A percentile compares a stretch with the other conserved stretches of the same genome.
These are phyloP conservation scores for Cynopterus sphinx DNA, from an alignment of 2,797 vertebrate genomes.

Conservation along the genomic window DNA sequence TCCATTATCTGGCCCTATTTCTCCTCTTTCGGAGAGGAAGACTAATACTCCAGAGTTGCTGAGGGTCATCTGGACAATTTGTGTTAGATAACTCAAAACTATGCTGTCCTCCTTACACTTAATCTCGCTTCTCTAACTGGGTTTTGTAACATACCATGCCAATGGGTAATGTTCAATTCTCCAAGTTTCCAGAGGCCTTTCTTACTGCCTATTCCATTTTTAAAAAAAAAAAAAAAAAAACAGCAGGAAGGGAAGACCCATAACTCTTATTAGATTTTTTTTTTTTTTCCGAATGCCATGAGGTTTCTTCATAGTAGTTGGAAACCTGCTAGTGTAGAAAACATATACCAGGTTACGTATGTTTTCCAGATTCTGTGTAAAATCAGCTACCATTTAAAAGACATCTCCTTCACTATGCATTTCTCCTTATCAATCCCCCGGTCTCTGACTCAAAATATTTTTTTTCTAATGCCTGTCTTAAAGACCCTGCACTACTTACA, in stretches of 20 bases:
- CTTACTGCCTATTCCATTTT: not conserved
- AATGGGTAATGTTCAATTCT: not conserved
- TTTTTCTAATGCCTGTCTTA: not conserved
- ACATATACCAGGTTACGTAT: not conserved
- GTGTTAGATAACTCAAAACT: not conserved
- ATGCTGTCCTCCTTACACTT: not conserved
- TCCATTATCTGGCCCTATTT: not conserved
- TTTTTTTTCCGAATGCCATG: not conserved
- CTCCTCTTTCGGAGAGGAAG: not conserved
- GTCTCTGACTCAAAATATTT: not conserved
- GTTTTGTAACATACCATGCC: not conserved
- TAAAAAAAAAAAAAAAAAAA: too few relatives aligned
- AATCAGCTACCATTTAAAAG: conserved; percentile 39
- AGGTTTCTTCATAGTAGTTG: not conserved
- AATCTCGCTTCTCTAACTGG: not conserved
- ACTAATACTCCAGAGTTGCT: not conserved
- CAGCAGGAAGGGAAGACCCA: not conserved
- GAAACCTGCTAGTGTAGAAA: not conserved
- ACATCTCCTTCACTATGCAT: not conserved
- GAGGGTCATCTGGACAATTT: not conserved
- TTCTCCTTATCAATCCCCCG: not conserved
- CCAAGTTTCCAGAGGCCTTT: not conserved
- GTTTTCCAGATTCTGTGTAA: not conserved
- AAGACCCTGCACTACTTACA: not conserved
- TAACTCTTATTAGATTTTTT: not conserved